phyloP scores from a whole-genome alignment of 2,888 invertebrate genomes.

The Liodrosophila aerea region DNA sequence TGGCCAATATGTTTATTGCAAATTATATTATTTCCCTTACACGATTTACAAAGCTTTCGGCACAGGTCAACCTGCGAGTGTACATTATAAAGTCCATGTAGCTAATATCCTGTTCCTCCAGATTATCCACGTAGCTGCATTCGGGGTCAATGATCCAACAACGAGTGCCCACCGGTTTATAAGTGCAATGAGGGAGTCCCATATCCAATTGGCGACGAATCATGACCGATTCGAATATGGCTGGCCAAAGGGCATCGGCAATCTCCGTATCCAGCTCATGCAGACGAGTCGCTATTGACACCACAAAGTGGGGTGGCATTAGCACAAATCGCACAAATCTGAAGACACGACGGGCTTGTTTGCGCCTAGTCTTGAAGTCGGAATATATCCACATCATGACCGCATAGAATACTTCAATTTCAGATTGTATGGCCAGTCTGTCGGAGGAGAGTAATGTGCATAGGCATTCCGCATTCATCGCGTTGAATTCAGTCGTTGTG shows the following conservation, averaged over 20 bases:
- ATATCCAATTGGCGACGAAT: not conserved
- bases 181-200: too few relatives aligned
- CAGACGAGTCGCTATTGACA: not conserved
- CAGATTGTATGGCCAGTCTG: not conserved
- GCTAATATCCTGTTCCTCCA: not conserved
- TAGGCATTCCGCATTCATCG: not conserved
- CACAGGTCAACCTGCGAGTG: not conserved
- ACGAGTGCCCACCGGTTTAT: not conserved
- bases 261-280: not conserved
- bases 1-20: too few relatives aligned
- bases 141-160: not conserved
- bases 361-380: not conserved
- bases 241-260: not conserved
- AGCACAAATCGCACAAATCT: not conserved
- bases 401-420: slow-evolving; percentile 2
- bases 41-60: not conserved
- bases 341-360: not conserved
- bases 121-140: not conserved
- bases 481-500: not conserved
- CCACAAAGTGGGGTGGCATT: not conserved
- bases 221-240: not conserved
- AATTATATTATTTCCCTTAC: too few relatives aligned
- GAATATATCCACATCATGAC: not conserved
- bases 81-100: not conserved
- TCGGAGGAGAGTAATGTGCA: not conserved